Percentiles rank a stretch among this genome's conserved stretches.
These are phyloP conservation scores for Ornithoptera priamus DNA, from an alignment of 2,888 invertebrate genomes.

Conservation along the genomic window DNA sequence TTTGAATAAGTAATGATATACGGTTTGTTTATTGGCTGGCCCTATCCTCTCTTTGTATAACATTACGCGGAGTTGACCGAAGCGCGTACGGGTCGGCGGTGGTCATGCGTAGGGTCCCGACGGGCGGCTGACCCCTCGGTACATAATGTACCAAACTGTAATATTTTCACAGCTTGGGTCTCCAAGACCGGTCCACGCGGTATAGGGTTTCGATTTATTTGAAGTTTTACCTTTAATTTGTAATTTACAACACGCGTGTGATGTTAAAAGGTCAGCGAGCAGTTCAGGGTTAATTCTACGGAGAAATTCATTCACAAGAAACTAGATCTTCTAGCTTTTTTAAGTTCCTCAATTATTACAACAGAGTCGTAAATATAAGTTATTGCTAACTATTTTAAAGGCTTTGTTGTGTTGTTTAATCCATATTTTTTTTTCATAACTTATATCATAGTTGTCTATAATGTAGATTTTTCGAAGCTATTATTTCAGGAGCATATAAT, in stretches of 20 bases:
- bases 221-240: constrained; percentile 78
- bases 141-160: constrained; percentile 68
- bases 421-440: too few species aligned
- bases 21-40: constrained; percentile 80
- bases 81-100: constrained; percentile 68
- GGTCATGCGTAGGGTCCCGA: constrained; percentile 63
- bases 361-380: background rate
- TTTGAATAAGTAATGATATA: constrained; percentile 79
- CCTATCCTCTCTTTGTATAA: constrained; percentile 71
- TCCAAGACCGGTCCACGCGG: constrained; percentile 53
- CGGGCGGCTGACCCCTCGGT: constrained; percentile 66
- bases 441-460: too few species aligned
- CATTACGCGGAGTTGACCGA: constrained; percentile 69
- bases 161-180: constrained; percentile 75
- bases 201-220: constrained; percentile 55
- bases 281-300: constrained; percentile 47
- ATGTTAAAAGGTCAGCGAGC: constrained; percentile 61
- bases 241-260: constrained; percentile 68
- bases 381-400: too few species aligned
- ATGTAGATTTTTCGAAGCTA: too few species aligned
- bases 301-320: background rate
- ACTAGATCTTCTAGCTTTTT: background rate
- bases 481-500: too few species aligned
- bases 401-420: too few species aligned
- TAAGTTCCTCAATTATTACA: background rate